A percentile compares a stretch with the other conserved stretches of the same genome.
These are phyloP conservation scores for Falco biarmicus DNA, from an alignment of 2,797 vertebrate genomes.

Conservation along the genomic window DNA sequence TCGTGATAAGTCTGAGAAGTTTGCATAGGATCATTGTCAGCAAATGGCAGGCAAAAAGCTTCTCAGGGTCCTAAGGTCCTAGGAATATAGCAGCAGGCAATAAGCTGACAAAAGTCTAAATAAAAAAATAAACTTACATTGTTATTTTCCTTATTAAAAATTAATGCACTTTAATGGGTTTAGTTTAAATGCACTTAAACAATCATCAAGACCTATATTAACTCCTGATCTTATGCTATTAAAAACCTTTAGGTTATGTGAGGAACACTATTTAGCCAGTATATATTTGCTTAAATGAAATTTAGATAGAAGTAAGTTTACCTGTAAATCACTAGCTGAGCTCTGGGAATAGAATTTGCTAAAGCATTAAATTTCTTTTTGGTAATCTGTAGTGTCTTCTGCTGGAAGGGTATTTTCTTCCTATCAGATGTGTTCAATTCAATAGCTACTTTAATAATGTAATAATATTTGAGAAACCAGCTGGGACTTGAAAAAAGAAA, in stretches of 20 bases:
- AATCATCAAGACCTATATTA: not conserved
- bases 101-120: not conserved
- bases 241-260: not conserved
- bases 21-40: not conserved
- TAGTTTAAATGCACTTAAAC: not conserved
- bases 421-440: not conserved
- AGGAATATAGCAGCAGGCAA: not conserved
- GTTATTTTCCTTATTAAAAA: not conserved
- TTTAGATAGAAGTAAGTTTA: not conserved
- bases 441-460: not conserved
- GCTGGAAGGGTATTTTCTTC: constrained; percentile 9
- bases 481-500: not conserved
- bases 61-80: not conserved
- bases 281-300: not conserved
- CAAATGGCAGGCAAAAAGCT: not conserved
- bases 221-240: not conserved
- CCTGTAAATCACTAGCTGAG: not conserved
- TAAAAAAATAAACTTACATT: not conserved
- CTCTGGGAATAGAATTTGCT: not conserved
- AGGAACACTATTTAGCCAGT: not conserved
- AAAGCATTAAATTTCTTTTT: not conserved
- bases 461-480: constrained; percentile 12
- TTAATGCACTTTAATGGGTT: not conserved
- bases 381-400: not conserved
- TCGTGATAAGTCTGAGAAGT: not conserved